A percentile compares a stretch with the other conserved stretches of the same genome.
phyloP scores from a whole-genome alignment of 2,113 vertebrate species.

The Sinocyclocheilus maitianheensis region DNA sequence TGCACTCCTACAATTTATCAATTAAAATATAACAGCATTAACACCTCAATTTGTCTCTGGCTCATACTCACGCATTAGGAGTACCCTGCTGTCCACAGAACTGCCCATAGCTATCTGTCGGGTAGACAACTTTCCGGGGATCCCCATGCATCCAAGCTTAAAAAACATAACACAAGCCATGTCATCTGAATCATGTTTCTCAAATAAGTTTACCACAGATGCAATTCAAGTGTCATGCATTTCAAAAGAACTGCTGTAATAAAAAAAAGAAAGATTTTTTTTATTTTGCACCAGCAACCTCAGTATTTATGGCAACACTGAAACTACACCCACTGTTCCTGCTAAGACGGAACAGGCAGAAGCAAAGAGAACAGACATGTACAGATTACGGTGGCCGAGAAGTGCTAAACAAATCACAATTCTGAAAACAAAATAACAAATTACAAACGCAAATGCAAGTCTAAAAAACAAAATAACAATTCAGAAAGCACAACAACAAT shows the following conservation, averaged over 20 bases:
- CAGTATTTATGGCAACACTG: neutral
- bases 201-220: neutral
- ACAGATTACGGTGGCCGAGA: too few relatives aligned
- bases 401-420: too few relatives aligned
- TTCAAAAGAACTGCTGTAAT: neutral
- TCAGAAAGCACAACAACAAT: too few relatives aligned
- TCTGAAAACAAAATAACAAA: too few relatives aligned
- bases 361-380: neutral
- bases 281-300: constrained; percentile 1
- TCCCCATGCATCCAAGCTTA: constrained; percentile 94
- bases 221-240: neutral
- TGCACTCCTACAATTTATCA: neutral
- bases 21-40: neutral
- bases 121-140: constrained; percentile 89
- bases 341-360: neutral
- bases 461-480: too few relatives aligned
- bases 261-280: neutral
- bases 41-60: neutral
- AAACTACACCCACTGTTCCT: constrained; percentile 2
- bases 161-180: constrained; percentile 46
- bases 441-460: too few relatives aligned
- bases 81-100: constrained; percentile 92
- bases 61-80: constrained; percentile 87
- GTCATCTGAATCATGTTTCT: neutral
- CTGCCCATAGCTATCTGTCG: constrained; percentile 93